Evolutionary conservation across 2,113 vertebrate genomes (phyloP), one percentile per base, ranked within the genome.

Genomic region (Eudorcas thomsonii): DNA sequence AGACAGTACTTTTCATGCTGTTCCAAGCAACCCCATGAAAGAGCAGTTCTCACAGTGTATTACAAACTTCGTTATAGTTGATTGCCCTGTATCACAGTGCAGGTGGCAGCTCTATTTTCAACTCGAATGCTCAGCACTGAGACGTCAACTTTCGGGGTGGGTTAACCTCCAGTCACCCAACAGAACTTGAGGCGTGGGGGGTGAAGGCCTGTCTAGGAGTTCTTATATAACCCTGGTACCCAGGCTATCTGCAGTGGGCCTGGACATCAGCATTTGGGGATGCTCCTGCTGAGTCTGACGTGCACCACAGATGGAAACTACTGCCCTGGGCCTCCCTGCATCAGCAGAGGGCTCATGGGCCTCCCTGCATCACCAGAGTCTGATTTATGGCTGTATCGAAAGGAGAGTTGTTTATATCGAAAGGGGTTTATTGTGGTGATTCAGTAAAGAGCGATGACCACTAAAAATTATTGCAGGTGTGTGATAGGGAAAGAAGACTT

Each of bases 401-500:
- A 95, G 91, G 83, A 84, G 15, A 93, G 90, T 96, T 98, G 98
- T 94, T 97, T 94, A 48, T 94, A 50, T 55, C 17, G 16, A 43
- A 74, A 81, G 89, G 78, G 87, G 91, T 97, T 98, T 98, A 95
- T 97, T 95, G 96, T 93, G 88, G 95, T 97, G 96, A 96, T 97
- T 98, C 94, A 95, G 88, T 85, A 5, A 89, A 97, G 93, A 97
- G 81, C 54, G 87, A 92, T 82, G 87, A 90, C 96, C 89, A 88
- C 91, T 92, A 87, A 93, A 96, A 96, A 90, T 93, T 90, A 97
- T 84, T 60, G 86, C 91, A 82, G 91, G 71, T 16, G 0, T 85
- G 43, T 78, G 62, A 85, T 30, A 89, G 85, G 80, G 94, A 86
- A 94, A 97, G 93, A 83, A 90, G 55, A 96, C 92, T 67, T 93